Percentiles rank a stretch among this genome's conserved stretches.
These are phyloP conservation scores for Rhinopithecus roxellana DNA, from an alignment of 2,113 vertebrate genomes.

Conservation along the genomic window DNA sequence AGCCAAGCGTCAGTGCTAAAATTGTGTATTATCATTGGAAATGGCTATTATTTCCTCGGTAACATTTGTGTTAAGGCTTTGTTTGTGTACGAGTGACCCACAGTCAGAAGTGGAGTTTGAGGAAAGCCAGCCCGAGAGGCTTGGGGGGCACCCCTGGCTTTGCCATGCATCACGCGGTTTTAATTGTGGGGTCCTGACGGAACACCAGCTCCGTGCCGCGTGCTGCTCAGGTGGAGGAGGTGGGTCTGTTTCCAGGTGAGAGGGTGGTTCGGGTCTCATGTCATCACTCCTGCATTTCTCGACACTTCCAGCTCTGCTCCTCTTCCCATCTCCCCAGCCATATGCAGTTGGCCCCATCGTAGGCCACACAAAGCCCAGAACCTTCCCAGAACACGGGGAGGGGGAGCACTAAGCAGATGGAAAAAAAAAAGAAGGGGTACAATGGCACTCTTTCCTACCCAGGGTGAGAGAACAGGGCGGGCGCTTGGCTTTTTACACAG, in stretches of 20 bases:
- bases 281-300: rapidly evolving
- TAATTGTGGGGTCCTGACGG: slow-evolving; percentile 78
- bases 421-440: not conserved
- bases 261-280: rapidly evolving
- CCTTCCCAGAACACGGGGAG: not conserved
- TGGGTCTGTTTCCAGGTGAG: not conserved
- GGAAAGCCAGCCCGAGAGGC: slow-evolving; percentile 74
- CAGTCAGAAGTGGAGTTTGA: slow-evolving; percentile 79
- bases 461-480: not conserved
- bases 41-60: slow-evolving; percentile 99
- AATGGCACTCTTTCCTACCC: not conserved
- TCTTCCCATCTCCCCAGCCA: not conserved
- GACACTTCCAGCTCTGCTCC: rapidly evolving
- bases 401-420: not conserved
- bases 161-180: slow-evolving; percentile 79
- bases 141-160: slow-evolving; percentile 64
- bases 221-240: slow-evolving; percentile 41
- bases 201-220: slow-evolving; percentile 62
- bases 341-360: not conserved
- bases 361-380: not conserved
- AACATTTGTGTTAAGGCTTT: slow-evolving; percentile 98
- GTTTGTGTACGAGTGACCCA: slow-evolving; percentile 82
- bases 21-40: slow-evolving; percentile 99
- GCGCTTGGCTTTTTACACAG: not conserved
- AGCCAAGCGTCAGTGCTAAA: slow-evolving; percentile 94